A percentile compares a stretch with the other conserved stretches of the same genome.
phyloP scores from a whole-genome alignment of 2,888 invertebrate genomes.

The Exephanes ischioxanthus region DNA sequence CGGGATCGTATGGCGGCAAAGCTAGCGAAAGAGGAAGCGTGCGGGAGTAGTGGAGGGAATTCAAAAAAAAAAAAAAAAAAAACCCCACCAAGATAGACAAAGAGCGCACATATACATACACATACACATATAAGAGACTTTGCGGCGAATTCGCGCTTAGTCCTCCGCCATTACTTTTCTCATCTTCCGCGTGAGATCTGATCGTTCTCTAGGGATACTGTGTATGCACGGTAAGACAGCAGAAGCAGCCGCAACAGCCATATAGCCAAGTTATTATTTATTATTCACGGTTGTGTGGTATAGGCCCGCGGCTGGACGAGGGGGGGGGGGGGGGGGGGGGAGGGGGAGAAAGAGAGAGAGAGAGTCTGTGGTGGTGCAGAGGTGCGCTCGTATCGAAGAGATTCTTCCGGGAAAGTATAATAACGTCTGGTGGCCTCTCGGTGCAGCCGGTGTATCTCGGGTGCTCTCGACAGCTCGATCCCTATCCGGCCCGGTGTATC shows the following conservation, averaged over 20 bases:
- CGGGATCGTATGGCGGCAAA: conserved; percentile 61
- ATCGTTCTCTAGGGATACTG: conserved; percentile 60
- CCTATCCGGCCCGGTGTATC: conserved; percentile 62
- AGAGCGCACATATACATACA: conserved; percentile 24
- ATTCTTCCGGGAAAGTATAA: conserved; percentile 68
- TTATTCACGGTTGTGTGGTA: conserved; percentile 67
- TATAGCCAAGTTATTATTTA: conserved; percentile 68
- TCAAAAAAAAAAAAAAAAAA: conserved; percentile 41
- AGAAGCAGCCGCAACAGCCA: conserved; percentile 60
- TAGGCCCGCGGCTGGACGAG: conserved; percentile 55
- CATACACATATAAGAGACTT: conserved; percentile 28
- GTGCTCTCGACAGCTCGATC: conserved; percentile 63
- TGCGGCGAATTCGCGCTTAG: conserved; percentile 67
- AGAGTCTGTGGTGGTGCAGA: conserved; percentile 47
- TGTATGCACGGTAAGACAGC: conserved; percentile 47
- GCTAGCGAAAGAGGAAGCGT: conserved; percentile 60
- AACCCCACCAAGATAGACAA: conserved; percentile 35
- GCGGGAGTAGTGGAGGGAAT: conserved; percentile 51
- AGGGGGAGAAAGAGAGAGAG: not conserved
- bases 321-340: not conserved
- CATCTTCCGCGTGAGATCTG: conserved; percentile 68
- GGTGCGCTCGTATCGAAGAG: conserved; percentile 60
- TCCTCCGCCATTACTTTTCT: conserved; percentile 67
- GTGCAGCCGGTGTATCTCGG: conserved; percentile 56
- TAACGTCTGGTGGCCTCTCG: conserved; percentile 62